Percentiles rank a stretch among this genome's conserved stretches.
phyloP scores from a whole-genome alignment of 2,888 invertebrate genomes.

The Cryptosula pallasiana region DNA sequence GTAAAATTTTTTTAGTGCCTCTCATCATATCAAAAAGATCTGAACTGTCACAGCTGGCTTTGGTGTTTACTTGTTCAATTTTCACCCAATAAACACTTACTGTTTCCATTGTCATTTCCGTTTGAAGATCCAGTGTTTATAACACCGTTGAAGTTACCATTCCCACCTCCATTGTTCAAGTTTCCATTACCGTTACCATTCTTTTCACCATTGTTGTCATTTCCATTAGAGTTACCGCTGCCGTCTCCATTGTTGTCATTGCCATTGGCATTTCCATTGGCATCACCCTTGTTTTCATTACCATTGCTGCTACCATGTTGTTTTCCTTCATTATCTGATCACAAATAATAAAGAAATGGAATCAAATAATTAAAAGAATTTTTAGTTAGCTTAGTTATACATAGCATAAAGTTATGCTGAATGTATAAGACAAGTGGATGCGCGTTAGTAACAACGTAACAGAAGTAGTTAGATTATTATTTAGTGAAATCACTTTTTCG shows the following conservation, averaged over 20 bases:
- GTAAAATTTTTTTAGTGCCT: not conserved
- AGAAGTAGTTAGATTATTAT: too few relatives aligned
- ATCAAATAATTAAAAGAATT: too few relatives aligned
- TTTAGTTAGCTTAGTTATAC: too few relatives aligned
- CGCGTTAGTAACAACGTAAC: too few relatives aligned
- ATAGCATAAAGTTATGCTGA: too few relatives aligned
- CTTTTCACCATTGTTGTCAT: constrained; percentile 7
- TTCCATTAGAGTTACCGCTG: constrained; percentile 20
- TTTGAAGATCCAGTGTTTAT: not conserved
- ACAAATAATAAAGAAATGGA: too few relatives aligned
- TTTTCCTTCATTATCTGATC: not conserved
- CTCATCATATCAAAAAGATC: not conserved
- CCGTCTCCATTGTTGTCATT: constrained; percentile 5
- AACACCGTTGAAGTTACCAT: constrained; percentile 17
- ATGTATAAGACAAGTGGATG: too few relatives aligned
- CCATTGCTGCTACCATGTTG: constrained; percentile 17
- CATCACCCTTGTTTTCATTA: not conserved
- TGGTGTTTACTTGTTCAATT: not conserved
- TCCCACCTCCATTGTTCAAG: not conserved
- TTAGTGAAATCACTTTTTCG: too few relatives aligned
- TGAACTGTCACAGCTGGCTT: not conserved
- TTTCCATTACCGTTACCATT: constrained; percentile 22
- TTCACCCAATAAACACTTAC: not conserved
- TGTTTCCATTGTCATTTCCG: constrained; percentile 19
- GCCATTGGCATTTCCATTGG: constrained; percentile 21